Conservation (phyloP, 2,113 vertebrate species). For the Oxyruncus cristatus region DNA sequence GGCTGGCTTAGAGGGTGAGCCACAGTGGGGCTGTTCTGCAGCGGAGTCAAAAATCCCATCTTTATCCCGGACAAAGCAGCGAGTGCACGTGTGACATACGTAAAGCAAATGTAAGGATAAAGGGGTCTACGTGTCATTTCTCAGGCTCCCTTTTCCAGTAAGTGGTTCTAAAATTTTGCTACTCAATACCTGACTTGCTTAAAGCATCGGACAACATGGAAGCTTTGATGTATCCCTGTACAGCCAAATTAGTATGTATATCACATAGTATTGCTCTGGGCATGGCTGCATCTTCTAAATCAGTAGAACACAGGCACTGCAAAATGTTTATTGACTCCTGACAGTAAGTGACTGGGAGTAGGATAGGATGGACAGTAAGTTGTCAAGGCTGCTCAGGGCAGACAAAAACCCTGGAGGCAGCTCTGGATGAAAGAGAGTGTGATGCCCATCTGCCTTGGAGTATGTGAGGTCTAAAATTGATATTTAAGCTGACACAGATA, state of each 20-base stretch:
- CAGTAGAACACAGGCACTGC: not conserved
- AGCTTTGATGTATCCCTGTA: not conserved
- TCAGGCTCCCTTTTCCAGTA: not conserved
- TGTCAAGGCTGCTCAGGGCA: slow-evolving; percentile 23
- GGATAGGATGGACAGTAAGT: not conserved
- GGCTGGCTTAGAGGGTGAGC: not conserved
- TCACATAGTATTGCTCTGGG: not conserved
- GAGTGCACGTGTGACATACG: accelerated
- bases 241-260: not conserved
- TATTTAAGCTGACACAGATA: not conserved
- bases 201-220: not conserved
- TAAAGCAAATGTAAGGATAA: not conserved
- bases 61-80: not conserved
- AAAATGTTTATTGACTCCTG: slow-evolving; percentile 48
- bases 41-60: not conserved
- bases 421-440: not conserved
- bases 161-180: not conserved
- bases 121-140: not conserved
- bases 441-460: not conserved
- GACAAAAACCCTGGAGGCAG: not conserved
- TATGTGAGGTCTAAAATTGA: not conserved
- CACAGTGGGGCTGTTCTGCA: not conserved
- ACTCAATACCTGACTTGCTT: not conserved
- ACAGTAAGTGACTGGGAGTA: slow-evolving; percentile 4
- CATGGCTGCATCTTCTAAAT: not conserved